phyloP scores from a whole-genome alignment of 1,140 invertebrate genomes.

The Capitella teleta region DNA sequence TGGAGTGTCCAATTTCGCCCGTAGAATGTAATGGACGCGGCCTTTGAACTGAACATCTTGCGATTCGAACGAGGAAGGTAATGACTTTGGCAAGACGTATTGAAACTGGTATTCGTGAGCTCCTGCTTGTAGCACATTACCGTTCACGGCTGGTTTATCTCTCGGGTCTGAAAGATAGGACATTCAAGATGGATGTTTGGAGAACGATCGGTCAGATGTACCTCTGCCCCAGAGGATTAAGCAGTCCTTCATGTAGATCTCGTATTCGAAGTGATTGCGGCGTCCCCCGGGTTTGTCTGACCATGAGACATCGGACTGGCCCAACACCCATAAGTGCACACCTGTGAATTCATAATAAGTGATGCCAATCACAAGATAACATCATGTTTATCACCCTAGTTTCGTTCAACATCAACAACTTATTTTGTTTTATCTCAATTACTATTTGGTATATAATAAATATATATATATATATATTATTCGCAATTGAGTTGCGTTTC shows the following conservation, averaged over 20 bases:
- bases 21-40: constrained; percentile 88
- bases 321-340: constrained; percentile 84
- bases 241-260: constrained; percentile 12
- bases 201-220: not conserved
- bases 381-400: no score
- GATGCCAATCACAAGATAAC: no score
- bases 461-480: no score
- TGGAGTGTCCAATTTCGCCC: constrained; percentile 80
- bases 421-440: no score
- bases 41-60: constrained; percentile 29
- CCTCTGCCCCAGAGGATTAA: constrained; percentile 11
- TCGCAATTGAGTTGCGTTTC: no score
- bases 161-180: constrained; percentile 1
- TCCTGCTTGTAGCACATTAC: constrained; percentile 3
- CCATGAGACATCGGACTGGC: constrained; percentile 77
- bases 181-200: not conserved
- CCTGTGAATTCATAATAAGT: constrained; percentile 50
- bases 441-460: no score
- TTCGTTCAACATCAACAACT: no score
- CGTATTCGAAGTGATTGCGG: constrained; percentile 8
- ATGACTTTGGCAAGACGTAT: constrained; percentile 3
- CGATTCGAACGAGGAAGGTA: constrained; percentile 12
- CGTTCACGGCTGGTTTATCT: not conserved
- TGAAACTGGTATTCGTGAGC: constrained; percentile 10
- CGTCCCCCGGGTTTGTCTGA: constrained; percentile 58